phyloP scores from a whole-genome alignment of 2,888 invertebrate genomes.

The Lumbricus terrestris region DNA sequence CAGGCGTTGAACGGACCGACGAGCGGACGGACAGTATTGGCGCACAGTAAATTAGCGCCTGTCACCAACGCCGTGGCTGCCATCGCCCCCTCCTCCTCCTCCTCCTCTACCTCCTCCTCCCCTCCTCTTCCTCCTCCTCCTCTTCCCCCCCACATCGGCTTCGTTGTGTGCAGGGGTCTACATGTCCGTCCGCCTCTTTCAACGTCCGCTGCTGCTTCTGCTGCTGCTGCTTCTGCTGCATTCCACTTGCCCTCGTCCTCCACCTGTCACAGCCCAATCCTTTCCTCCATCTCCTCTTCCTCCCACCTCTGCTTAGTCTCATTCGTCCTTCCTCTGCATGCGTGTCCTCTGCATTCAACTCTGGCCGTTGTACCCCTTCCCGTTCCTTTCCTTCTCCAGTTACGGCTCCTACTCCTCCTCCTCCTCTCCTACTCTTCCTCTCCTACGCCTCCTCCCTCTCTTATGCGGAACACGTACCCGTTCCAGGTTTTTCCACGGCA shows the following conservation, averaged over 20 bases:
- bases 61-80: neutral
- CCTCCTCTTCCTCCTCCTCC: too few species aligned
- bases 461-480: constrained; percentile 3
- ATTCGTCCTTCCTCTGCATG: neutral
- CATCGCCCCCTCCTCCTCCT: too few species aligned
- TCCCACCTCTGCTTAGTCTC: neutral
- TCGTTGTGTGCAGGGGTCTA: too few species aligned
- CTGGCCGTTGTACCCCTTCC: neutral
- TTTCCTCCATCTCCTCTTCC: neutral
- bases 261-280: neutral
- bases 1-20: neutral
- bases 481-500: neutral
- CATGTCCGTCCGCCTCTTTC: neutral
- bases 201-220: neutral
- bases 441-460: neutral
- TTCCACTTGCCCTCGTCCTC: constrained; percentile 12
- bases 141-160: too few species aligned
- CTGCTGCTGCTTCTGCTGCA: neutral
- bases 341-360: neutral
- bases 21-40: neutral
- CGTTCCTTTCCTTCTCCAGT: too few species aligned
- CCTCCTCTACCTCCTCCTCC: too few species aligned
- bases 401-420: too few species aligned
- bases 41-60: neutral
- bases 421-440: neutral